Evolutionary conservation across 2,113 vertebrate genomes (phyloP).

Genomic region (Nycticryphes semicollaris): DNA sequence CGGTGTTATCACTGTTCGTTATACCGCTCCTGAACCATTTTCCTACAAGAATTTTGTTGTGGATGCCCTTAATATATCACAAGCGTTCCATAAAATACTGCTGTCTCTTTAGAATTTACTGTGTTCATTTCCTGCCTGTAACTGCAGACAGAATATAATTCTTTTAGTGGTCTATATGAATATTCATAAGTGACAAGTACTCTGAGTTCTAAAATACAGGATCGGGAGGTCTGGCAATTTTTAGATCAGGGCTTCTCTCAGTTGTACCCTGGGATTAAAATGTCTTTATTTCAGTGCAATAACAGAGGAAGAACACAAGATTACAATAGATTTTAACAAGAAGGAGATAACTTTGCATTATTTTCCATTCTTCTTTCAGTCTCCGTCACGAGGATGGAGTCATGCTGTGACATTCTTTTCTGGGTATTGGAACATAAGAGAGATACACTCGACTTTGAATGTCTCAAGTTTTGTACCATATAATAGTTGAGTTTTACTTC

Average conservation of each 20-base stretch:
- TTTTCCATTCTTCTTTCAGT: slow-evolving; percentile 75
- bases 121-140: background rate
- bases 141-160: slow-evolving; percentile 17
- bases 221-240: slow-evolving; percentile 61
- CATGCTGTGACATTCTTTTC: slow-evolving; percentile 77
- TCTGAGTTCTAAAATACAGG: slow-evolving; percentile 36
- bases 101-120: slow-evolving; percentile 1
- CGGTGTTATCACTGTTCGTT: background rate
- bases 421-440: slow-evolving; percentile 75
- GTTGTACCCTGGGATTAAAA: slow-evolving; percentile 59
- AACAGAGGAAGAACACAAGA: slow-evolving; percentile 68
- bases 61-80: background rate
- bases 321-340: slow-evolving; percentile 74
- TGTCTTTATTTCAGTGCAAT: slow-evolving; percentile 62
- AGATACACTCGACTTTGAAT: slow-evolving; percentile 73
- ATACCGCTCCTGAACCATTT: background rate
- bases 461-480: slow-evolving; percentile 67
- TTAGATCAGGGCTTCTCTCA: slow-evolving; percentile 63
- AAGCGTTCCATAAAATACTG: background rate
- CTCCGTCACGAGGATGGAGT: slow-evolving; percentile 66
- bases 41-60: background rate
- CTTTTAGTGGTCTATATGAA: slow-evolving; percentile 53
- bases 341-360: slow-evolving; percentile 78
- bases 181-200: slow-evolving; percentile 50
- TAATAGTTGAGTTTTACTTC: slow-evolving; percentile 73